Base-by-base conservation (phyloP, 2,113 vertebrate species). In the Dendrocopos noguchii region DNA sequence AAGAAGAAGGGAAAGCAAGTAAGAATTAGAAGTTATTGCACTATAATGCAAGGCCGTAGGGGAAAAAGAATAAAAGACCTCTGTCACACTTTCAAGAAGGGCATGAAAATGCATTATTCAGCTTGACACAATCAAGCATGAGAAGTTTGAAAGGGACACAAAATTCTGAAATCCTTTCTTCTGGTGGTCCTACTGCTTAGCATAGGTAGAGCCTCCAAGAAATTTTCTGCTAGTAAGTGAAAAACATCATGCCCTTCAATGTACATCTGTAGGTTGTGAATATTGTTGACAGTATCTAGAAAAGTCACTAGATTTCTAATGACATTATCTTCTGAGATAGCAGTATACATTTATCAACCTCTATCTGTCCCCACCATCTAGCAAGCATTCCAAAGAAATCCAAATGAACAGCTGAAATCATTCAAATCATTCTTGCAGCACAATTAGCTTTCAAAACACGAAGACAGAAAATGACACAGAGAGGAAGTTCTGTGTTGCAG, bases 1-100 rank as follows among this genome's bases (percentile, higher is more conserved):
- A 89, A 87, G 50, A 56, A 94, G 75, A 93, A 93, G 6, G 95
- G 88, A 78, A 91, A 91, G 84, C 46, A 86, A 84, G 52, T 47
- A 74, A 87, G 88, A 76, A 64, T 84, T 78, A 81, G 50, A 77
- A 71, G 28, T 60, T 34, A 52, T 57, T 77, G 28, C 83, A 82
- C 59, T 57, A 72, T 31, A 86, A 39, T 0, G 2, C 24, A 70
- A 79, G 15, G 46, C 27, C 52, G 42, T 20, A 53, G 24, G 39
- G 1, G 29, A 44, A 46, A 39, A 42, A 60, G 47, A 27, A 44
- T 25, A 4, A 52, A 55, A 25, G 18, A 16, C 3, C 56, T 83
- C 21, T 59, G 19, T 18, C 3, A 3, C 50, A 31, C 21, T 67
- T 77, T 60, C 18, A 71, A 55, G 29, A 50, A 82, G 34, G 8